These are phyloP conservation scores for Chironomus striatipennis DNA, from an alignment of 1,140 invertebrate genomes.

Conservation along the genomic window DNA sequence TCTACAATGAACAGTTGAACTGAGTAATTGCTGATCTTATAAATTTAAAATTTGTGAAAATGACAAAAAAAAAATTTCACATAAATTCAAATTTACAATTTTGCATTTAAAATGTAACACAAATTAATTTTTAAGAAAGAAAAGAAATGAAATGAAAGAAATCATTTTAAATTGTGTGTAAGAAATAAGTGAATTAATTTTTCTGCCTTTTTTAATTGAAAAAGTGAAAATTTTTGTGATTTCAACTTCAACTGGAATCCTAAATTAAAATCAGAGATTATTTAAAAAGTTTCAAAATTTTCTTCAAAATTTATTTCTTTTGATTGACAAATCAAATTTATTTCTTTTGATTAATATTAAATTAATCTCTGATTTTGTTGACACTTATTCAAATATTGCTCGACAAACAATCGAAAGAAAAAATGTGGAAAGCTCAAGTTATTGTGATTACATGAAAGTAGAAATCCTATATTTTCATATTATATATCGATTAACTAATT, in stretches of 20 bases:
- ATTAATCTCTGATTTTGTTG: no score
- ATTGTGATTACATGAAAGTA: conserved; percentile 20
- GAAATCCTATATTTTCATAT: conserved; percentile 10
- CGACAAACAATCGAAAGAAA: background rate
- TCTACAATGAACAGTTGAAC: conserved; percentile 37
- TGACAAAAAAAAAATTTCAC: background rate
- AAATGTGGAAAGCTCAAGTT: conserved; percentile 21
- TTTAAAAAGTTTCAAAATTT: no score
- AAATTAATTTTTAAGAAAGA: conserved; percentile 20
- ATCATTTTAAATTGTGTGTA: no score
- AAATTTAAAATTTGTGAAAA: background rate
- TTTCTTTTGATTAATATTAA: no score
- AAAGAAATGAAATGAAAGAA: background rate
- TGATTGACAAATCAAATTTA: no score
- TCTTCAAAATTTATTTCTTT: no score
- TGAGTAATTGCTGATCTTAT: background rate
- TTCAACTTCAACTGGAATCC: background rate
- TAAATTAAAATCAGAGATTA: no score
- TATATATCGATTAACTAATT: no score
- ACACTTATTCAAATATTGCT: background rate
- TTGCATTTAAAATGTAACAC: conserved; percentile 24
- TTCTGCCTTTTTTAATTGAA: background rate
- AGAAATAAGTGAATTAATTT: no score
- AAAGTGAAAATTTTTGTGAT: background rate
- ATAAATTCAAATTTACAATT: background rate